Evolutionary conservation across 2,797 vertebrate species (phyloP).

Genomic region (Acanthopagrus latus): DNA sequence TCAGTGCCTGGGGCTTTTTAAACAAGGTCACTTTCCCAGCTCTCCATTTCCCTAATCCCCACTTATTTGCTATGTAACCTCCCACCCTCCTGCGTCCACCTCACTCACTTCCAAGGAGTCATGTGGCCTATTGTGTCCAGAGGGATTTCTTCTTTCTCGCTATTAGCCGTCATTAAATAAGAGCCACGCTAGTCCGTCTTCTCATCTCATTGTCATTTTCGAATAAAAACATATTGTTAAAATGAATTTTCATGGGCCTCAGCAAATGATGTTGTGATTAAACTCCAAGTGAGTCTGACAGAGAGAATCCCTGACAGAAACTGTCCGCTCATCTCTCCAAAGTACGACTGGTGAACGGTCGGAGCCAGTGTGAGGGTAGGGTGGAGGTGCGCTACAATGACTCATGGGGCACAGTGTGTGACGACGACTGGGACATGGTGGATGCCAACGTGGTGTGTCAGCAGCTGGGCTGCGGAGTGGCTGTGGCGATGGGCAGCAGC

Average conservation of each 20-base stretch:
- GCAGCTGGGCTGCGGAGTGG: slow-evolving; percentile 91
- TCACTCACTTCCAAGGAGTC: slow-evolving; percentile 63
- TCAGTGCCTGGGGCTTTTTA: slow-evolving; percentile 48
- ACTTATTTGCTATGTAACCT: slow-evolving; percentile 58
- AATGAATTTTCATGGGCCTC: slow-evolving; percentile 7
- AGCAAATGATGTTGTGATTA: not conserved
- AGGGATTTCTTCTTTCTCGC: slow-evolving; percentile 13
- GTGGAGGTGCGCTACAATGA: slow-evolving; percentile 91
- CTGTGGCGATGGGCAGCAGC: slow-evolving; percentile 85
- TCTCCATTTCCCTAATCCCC: slow-evolving; percentile 78
- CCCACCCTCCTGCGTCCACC: slow-evolving; percentile 49
- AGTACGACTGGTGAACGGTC: slow-evolving; percentile 92
- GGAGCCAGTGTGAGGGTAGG: slow-evolving; percentile 89
- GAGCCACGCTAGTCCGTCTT: slow-evolving; percentile 1
- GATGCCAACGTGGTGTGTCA: slow-evolving; percentile 95
- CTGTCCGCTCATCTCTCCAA: slow-evolving; percentile 62
- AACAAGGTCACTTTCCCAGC: slow-evolving; percentile 75
- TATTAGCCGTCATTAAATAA: slow-evolving; percentile 50
- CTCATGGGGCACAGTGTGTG: slow-evolving; percentile 95
- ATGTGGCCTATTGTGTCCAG: slow-evolving; percentile 63
- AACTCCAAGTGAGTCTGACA: not conserved
- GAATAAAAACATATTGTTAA: slow-evolving; percentile 27
- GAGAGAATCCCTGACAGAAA: not conserved
- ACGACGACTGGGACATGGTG: slow-evolving; percentile 97
- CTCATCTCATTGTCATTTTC: not conserved